Base-by-base conservation (phyloP, 1,140 invertebrate genomes). In the Monochamus saltuarius region DNA sequence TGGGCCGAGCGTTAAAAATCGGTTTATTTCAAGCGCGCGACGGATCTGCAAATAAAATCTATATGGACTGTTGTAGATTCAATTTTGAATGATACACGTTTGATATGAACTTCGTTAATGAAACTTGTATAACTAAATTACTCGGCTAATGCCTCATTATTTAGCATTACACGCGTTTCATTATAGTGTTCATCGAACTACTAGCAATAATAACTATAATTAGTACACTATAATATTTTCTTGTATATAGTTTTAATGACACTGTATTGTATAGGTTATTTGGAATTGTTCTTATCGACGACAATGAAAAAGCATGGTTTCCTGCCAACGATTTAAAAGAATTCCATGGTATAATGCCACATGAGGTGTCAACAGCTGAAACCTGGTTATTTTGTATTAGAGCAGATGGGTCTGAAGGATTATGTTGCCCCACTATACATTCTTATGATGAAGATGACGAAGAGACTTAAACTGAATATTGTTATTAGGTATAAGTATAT, bases 231-330 rank as follows among this genome's bases (percentile, higher is more conserved):
- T 2, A 29, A 29, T 29, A 29, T 6, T 29, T 29, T 29, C 22
- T 29, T 13, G 39, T 7, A 17, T 2, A 3, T 29, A 29, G n/a
- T n/a, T n/a, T 47, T 14, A 35, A 35, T 11, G 2, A 35, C 34
- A 14, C 9, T 13, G 34, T 42, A 10, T 56, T 36, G 11, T 72
- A 13, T 70, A 91, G 91, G 79, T 81, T 85, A 34, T 87, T 88
- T 61, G 89, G 89, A 40, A 84, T 90, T 60, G 83, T 86, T 8
- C 85, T 95, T 36, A 87, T 95, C 39, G 89, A 92, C n/a, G 91
- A 94, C 67, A 90, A 92, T 52, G 90, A 93, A 73, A 90, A 92
- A 59, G 90, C 92, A 9, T 95, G 93, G 92, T 96, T 95, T 73
- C 93, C 92, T 0, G 88, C 88, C 0, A 87, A 89, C 11, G 93